Evolutionary conservation across 2,888 invertebrate species (phyloP).

Genomic region (Amblyjoppa proteus): DNA sequence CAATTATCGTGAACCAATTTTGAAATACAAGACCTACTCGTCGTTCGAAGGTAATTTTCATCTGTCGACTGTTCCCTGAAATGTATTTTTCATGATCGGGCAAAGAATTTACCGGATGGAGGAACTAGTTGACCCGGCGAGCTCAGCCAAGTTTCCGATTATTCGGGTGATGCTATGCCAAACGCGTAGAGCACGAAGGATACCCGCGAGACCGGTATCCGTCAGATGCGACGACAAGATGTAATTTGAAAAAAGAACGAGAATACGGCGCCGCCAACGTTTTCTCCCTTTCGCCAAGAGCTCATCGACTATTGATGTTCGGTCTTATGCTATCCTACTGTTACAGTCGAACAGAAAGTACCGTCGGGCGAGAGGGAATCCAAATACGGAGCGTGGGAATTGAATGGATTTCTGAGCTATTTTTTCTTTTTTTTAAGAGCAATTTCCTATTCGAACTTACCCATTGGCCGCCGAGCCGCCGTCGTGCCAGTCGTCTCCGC

Average conservation of each 20-base stretch:
- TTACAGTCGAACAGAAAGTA: conserved; percentile 36
- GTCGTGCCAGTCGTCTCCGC: conserved; percentile 62
- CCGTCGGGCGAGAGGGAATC: conserved; percentile 13
- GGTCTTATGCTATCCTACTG: conserved; percentile 10
- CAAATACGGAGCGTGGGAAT: conserved; percentile 51
- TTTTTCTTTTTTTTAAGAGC: conserved; percentile 1
- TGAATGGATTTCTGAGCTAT: conserved; percentile 21
- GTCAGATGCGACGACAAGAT: conserved; percentile 34
- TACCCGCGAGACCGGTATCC: conserved; percentile 26
- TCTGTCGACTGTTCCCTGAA: conserved; percentile 54
- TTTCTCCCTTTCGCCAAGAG: conserved; percentile 38
- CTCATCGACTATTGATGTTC: conserved; percentile 48
- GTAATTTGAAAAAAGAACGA: conserved; percentile 53
- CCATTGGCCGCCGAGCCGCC: conserved; percentile 79
- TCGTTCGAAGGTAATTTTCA: conserved; percentile 50
- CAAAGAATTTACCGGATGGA: conserved; percentile 60
- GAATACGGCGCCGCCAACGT: conserved; percentile 13
- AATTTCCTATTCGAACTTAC: conserved; percentile 73
- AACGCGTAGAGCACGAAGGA: conserved; percentile 37
- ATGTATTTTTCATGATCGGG: conserved; percentile 53
- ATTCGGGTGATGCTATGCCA: conserved; percentile 61
- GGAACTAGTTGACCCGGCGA: conserved; percentile 38
- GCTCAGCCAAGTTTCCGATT: conserved; percentile 42
- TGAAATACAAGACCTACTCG: conserved; percentile 15
- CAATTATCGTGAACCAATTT: conserved; percentile 56